A percentile compares a stretch with the other conserved stretches of the same genome.
Evolutionary conservation across 2,113 vertebrate species (phyloP).

Genomic region (Emydocephalus ijimae): DNA sequence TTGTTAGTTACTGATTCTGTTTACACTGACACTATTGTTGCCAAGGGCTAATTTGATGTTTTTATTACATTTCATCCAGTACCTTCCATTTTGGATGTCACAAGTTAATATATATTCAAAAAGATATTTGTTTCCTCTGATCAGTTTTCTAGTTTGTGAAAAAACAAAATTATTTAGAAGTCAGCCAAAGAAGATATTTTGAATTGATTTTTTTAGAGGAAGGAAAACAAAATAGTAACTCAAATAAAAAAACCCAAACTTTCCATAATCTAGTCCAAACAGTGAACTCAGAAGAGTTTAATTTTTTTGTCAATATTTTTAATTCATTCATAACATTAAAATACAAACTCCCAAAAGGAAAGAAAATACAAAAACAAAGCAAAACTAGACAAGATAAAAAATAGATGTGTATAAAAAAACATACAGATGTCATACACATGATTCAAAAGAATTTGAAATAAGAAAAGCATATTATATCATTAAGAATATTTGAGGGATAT

Average conservation of each 20-base stretch:
- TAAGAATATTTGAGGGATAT: neutral
- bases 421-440: neutral
- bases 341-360: neutral
- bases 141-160: neutral
- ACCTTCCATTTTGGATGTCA: neutral
- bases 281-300: neutral
- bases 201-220: conserved; percentile 13
- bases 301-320: neutral
- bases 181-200: conserved; percentile 31
- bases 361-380: neutral
- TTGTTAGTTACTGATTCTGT: neutral
- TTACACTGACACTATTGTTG: neutral
- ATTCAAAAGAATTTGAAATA: neutral
- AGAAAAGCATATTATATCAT: neutral
- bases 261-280: neutral
- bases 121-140: neutral
- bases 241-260: neutral
- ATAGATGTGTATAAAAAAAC: neutral
- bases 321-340: neutral
- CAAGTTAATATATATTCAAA: neutral
- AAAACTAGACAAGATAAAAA: neutral
- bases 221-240: conserved; percentile 28
- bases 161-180: conserved; percentile 10
- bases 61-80: neutral
- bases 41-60: neutral